phyloP scores from a whole-genome alignment of 37 sponge, comb jelly and placozoan species.

The Oopsacas minuta region DNA sequence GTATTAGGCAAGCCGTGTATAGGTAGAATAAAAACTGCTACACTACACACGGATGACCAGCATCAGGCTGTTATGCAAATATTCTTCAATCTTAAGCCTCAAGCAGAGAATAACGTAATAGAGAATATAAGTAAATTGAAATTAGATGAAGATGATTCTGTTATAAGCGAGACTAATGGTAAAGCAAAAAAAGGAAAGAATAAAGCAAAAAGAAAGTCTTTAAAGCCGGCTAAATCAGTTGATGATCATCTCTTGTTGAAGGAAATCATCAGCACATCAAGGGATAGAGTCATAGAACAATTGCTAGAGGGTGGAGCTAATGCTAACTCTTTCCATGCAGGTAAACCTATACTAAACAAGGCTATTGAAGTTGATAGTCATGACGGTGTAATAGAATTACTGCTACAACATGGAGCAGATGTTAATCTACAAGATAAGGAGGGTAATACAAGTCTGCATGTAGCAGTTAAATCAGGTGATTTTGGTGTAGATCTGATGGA shows the following conservation, averaged over 20 bases:
- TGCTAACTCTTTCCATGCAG: neutral
- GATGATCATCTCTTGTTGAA: constrained; percentile 8
- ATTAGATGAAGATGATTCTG: neutral
- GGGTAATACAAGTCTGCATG: neutral
- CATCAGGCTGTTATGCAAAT: constrained; percentile 8
- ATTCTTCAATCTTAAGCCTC: neutral
- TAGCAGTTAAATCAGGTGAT: neutral
- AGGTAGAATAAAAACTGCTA: neutral
- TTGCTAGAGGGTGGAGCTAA: neutral
- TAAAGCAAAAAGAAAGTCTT: neutral
- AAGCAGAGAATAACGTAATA: neutral
- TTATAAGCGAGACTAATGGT: neutral
- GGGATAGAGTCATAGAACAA: neutral
- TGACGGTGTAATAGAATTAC: neutral
- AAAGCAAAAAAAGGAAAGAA: neutral
- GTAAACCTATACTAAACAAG: constrained; percentile 14
- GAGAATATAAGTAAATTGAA: neutral
- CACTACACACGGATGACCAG: constrained; percentile 1
- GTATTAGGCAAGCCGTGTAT: neutral
- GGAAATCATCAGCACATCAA: neutral
- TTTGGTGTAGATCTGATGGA: neutral
- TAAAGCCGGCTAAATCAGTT: neutral
- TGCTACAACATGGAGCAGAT: neutral
- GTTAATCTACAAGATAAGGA: neutral
- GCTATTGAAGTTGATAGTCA: neutral